Evolutionary conservation across 2,888 invertebrate genomes (phyloP), one percentile per base, ranked within the genome.

Genomic region (Chaitophorus viminalis): DNA sequence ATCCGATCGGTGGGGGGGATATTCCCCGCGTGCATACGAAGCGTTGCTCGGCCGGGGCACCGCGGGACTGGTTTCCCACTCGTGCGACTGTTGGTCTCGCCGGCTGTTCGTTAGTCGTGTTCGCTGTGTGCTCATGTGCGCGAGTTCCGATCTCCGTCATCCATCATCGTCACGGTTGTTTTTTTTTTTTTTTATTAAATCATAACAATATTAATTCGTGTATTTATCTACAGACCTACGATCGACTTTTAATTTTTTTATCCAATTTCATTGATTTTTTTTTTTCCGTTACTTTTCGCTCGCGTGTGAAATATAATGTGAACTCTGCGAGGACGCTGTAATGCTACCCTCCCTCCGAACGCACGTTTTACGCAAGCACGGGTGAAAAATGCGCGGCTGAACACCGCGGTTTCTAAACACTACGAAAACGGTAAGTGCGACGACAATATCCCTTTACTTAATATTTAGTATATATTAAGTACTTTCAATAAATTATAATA

Each of bases 31-130:
- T 5, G 8, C 60, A 21, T n/a, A n/a, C 21, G 46, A 9, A 8
- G 14, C 46, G 14, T 68, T 11, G 68, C 14, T 14, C 68, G 29
- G 68, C 60, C 68, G 68, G 3, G 29, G 1, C 9, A 29, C 77
- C 72, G 39, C 84, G 86, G 74, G 86, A 87, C 86, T 87, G 86
- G 86, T 87, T 87, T 87, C 86, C 77, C 86, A 79, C 86, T 79
- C 72, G 29, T 39, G 72, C 21, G 78, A 39, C 33, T 46, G 29
- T 54, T n/a, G 31, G 52, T 52, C 33, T 36, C 70, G 60, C 60
- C 46, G 60, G 78, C 68, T 1, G 86, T 46, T 11, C 72, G 77
- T 68, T 21, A 78, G 77, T 68, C 33, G 54, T 31, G 54, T 29
- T 33, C 77, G 86, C 70, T 8, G 70, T n/a, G 76, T 46, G 46